Conservation (phyloP, 2,113 vertebrate species). For the Capra hircus region DNA sequence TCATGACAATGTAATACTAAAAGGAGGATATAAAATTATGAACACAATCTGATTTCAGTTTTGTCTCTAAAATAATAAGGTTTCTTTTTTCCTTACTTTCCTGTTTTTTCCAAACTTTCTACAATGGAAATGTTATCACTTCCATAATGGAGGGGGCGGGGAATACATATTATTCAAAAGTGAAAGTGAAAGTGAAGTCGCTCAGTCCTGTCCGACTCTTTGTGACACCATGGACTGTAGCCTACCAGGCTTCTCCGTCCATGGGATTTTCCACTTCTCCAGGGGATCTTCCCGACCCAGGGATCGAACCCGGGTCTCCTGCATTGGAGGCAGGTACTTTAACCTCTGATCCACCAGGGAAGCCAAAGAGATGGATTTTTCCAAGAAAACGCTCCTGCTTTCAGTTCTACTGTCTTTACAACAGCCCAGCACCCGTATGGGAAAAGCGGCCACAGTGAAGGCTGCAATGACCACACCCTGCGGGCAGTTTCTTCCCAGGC, state of each 20-base stretch:
- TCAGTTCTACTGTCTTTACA: not conserved
- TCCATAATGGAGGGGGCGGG: not conserved
- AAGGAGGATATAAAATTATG: not conserved
- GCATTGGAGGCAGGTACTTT: too few relatives aligned
- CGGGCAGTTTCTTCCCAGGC: not conserved
- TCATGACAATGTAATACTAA: not conserved
- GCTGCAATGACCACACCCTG: not conserved
- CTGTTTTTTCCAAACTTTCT: not conserved
- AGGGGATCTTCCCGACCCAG: too few relatives aligned
- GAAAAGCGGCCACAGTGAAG: not conserved
- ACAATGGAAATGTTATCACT: not conserved
- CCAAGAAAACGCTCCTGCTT: not conserved
- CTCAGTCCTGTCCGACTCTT: too few relatives aligned
- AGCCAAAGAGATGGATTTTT: not conserved
- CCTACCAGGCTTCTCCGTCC: too few relatives aligned
- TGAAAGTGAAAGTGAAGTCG: too few relatives aligned
- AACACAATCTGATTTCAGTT: not conserved
- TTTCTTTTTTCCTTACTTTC: not conserved
- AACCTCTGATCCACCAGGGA: too few relatives aligned
- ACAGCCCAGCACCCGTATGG: not conserved
- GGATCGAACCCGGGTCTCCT: too few relatives aligned
- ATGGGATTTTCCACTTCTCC: too few relatives aligned
- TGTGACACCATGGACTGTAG: too few relatives aligned
- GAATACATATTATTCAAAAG: not conserved
- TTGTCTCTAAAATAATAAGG: not conserved